These are phyloP conservation scores for Heterodera filipjevi DNA, from an alignment of 2,888 invertebrate genomes.

Conservation along the genomic window DNA sequence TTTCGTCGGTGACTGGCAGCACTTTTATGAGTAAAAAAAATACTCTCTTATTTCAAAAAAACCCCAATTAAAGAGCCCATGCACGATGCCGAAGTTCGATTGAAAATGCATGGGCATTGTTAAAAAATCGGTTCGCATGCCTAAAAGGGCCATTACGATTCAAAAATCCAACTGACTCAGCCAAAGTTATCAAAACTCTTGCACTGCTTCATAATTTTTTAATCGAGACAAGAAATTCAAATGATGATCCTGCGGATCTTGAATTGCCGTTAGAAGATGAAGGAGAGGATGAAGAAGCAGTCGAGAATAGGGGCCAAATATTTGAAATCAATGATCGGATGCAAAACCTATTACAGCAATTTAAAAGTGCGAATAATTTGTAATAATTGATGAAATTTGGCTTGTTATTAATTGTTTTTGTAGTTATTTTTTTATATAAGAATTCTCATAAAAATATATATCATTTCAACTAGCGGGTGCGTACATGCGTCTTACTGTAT, in stretches of 20 bases:
- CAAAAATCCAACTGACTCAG: not conserved
- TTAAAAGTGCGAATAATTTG: not conserved
- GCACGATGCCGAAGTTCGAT: not conserved
- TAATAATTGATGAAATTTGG: not conserved
- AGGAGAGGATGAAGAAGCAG: not conserved
- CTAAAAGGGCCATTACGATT: not conserved
- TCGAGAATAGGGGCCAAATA: not conserved
- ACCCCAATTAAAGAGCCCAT: not conserved
- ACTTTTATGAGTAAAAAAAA: not conserved
- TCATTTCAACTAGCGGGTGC: no score
- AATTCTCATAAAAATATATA: no score
- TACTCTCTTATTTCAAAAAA: not conserved
- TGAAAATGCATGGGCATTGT: not conserved
- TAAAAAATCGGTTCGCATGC: not conserved
- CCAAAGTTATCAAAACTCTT: not conserved
- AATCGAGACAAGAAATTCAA: not conserved
- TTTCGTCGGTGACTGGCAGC: not conserved
- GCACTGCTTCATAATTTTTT: not conserved
- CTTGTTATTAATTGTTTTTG: no score
- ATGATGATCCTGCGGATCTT: not conserved
- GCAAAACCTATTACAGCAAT: not conserved
- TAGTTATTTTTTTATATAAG: no score
- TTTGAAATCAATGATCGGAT: not conserved
- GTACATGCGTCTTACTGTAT: no score
- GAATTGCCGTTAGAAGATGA: not conserved